A percentile compares a stretch with the other conserved stretches of the same genome.
Conservation (phyloP, 2,113 vertebrate genomes). For the Cynopterus brachyotis region DNA sequence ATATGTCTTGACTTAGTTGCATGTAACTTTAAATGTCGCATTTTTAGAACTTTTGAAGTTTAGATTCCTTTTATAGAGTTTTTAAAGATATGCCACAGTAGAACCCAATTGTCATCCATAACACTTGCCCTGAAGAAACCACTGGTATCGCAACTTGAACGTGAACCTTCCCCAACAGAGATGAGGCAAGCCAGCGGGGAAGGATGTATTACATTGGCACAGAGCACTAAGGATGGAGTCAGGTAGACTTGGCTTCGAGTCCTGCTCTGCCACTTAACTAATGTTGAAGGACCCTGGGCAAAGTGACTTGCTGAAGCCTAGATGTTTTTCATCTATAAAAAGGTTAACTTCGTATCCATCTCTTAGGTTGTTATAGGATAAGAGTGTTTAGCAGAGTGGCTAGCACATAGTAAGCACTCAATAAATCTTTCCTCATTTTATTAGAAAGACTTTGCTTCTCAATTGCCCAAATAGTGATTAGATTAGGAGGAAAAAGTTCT, state of each 20-base stretch:
- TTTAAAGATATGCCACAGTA: not conserved
- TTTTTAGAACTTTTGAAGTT: not conserved
- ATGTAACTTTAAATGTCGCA: not conserved
- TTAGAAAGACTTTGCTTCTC: not conserved
- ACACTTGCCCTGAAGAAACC: not conserved
- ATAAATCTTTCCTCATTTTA: not conserved
- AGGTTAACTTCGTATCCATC: not conserved
- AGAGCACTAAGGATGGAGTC: not conserved
- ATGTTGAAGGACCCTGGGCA: not conserved
- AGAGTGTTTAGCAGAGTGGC: not conserved
- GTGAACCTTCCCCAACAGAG: not conserved
- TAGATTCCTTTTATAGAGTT: not conserved
- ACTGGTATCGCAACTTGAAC: not conserved
- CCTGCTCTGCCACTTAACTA: not conserved
- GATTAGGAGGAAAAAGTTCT: not conserved
- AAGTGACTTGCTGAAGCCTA: not conserved
- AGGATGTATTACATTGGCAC: accelerated
- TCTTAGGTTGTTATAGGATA: not conserved
- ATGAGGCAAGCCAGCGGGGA: not conserved
- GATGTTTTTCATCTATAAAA: not conserved
- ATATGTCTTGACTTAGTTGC: not conserved
- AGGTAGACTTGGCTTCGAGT: not conserved
- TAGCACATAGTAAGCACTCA: not conserved
- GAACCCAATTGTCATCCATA: not conserved
- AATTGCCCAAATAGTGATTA: not conserved